These are phyloP conservation scores for Actenoides hombroni DNA, from an alignment of 2,113 vertebrate genomes.

Conservation along the genomic window DNA sequence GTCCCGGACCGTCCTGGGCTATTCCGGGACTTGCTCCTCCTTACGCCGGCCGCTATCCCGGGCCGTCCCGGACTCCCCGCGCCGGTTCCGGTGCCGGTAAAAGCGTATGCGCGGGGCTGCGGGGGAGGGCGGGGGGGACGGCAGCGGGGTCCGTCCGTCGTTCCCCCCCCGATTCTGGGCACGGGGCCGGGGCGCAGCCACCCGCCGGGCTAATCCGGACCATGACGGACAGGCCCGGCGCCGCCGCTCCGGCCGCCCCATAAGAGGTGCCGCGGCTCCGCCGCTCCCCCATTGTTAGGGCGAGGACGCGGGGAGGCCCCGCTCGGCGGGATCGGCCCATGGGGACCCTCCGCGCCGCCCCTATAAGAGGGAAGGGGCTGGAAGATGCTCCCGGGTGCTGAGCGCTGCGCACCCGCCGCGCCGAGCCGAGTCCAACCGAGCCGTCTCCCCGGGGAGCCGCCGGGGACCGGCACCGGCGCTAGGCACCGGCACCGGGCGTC, in stretches of 20 bases:
- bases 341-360: conserved; percentile 53
- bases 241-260: conserved; percentile 86
- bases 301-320: conserved; percentile 49
- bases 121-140: background rate
- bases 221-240: conserved; percentile 61
- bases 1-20: background rate
- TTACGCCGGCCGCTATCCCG: background rate
- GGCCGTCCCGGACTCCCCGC: background rate
- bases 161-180: background rate
- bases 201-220: conserved; percentile 53
- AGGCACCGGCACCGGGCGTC: background rate
- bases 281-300: conserved; percentile 78
- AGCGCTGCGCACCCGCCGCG: background rate
- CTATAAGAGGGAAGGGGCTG: conserved; percentile 64
- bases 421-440: background rate
- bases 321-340: conserved; percentile 35
- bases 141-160: background rate
- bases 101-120: background rate
- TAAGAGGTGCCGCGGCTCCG: conserved; percentile 89
- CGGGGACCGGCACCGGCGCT: background rate
- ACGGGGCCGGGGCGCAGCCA: conserved; percentile 28
- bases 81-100: background rate
- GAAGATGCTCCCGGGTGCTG: conserved; percentile 40
- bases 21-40: background rate
- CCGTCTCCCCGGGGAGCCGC: background rate